Base-by-base conservation (phyloP, 2,888 invertebrate species). In the Callinectes sapidus region DNA sequence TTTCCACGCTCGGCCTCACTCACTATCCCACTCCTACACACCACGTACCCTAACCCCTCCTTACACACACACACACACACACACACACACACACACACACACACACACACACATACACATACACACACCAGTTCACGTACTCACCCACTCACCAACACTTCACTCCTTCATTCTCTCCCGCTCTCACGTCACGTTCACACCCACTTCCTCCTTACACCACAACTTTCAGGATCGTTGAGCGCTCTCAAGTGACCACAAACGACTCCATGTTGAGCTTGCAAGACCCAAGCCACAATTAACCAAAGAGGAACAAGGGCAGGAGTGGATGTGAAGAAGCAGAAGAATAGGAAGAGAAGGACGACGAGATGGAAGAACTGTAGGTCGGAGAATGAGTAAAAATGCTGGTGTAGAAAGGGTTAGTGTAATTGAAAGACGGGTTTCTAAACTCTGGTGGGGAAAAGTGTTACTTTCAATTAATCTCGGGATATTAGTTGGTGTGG, bases 301-400 rank as follows among this genome's bases (percentile, higher is more conserved):
- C 35, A 81, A 81, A 81, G 81, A 81, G 81, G 81, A 81, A 81
- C 81, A 71, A 28, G 28, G 71, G 28, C 71, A 71, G 28, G 71
- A 61, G 61, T 16, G 61, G 61, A 61, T 16, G 61, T 18, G 61
- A 18, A 61, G 48, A 48, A 48, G 48, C 48, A 48, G 48, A 48
- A 48, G 48, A 5, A 48, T 5, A 48, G 48, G 48, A 48, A 10
- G 48, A 48, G 48, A 10, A 48, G 48, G 48, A 39, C 2, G 39
- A 39, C 2, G 39, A 39, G 5, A 5, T 3, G 48, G 48, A 48
- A 8, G 48, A 48, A 48, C 2, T 39, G 39, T 2, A 39, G 39
- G 39, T 39, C 3, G 0, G 48, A 23, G 61, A 61, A 61, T 61
- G 61, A 61, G 18, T 61, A 61, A 61, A 61, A 18, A 61, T 61